Conservation (phyloP, 1,140 invertebrate species). For the Drosophila truncata region DNA sequence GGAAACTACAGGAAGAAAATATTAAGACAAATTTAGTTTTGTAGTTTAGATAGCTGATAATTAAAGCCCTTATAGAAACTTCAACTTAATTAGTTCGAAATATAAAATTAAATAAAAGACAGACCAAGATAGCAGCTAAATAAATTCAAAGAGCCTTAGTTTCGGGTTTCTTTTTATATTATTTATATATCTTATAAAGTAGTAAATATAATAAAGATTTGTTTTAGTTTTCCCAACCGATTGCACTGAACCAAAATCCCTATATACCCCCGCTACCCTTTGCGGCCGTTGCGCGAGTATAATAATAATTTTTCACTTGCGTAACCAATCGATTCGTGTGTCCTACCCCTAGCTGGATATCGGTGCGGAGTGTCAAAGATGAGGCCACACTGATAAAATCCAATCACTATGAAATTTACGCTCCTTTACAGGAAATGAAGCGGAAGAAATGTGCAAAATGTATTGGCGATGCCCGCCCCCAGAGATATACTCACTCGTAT, state of each 20-base stretch:
- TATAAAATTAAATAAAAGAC: background rate
- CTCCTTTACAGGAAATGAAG: slow-evolving; percentile 83
- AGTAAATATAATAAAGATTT: background rate
- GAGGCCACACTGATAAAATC: slow-evolving; percentile 82
- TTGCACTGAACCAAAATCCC: background rate
- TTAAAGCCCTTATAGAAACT: too few species aligned
- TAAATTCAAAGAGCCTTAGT: too few species aligned
- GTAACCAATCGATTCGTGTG: slow-evolving; percentile 80
- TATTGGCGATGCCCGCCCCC: slow-evolving; percentile 55
- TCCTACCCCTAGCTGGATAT: slow-evolving; percentile 51
- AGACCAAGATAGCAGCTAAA: too few species aligned
- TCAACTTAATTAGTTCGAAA: background rate
- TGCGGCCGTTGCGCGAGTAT: slow-evolving; percentile 9
- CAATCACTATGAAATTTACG: slow-evolving; percentile 84
- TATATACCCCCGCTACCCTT: slow-evolving; percentile 27
- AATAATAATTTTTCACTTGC: slow-evolving; percentile 82
- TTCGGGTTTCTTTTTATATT: background rate
- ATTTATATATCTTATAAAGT: background rate
- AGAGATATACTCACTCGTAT: slow-evolving; percentile 7
- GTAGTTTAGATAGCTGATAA: too few species aligned
- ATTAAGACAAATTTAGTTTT: too few species aligned
- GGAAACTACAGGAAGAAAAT: too few species aligned
- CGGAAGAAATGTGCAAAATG: slow-evolving; percentile 84
- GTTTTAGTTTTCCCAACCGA: rapidly evolving
- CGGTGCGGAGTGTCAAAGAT: slow-evolving; percentile 76